A percentile compares a stretch with the other conserved stretches of the same genome.
These are phyloP conservation scores for Pagetopsis macropterus DNA, from an alignment of 2,797 vertebrate species.

Conservation along the genomic window DNA sequence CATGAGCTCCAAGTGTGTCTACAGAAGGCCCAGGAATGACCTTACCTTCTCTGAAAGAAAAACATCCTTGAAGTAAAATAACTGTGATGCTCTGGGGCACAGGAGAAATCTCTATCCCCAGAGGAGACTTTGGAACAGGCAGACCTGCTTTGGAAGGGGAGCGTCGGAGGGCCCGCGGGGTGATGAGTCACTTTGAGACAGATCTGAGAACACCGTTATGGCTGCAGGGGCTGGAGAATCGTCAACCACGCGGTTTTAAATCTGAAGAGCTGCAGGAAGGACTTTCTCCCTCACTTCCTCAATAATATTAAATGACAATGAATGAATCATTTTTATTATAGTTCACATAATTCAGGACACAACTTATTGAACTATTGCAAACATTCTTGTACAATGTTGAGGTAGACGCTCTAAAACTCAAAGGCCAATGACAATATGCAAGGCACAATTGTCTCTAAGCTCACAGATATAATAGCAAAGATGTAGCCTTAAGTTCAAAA, in stretches of 20 bases:
- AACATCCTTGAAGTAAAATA: constrained; percentile 70
- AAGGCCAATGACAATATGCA: constrained; percentile 29
- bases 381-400: constrained; percentile 1
- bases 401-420: constrained; percentile 11
- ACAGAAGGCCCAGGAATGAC: constrained; percentile 49
- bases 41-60: constrained; percentile 55
- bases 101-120: constrained; percentile 64
- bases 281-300: constrained; percentile 41
- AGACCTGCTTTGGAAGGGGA: constrained; percentile 61
- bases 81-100: constrained; percentile 60
- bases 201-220: constrained; percentile 71
- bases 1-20: constrained; percentile 44
- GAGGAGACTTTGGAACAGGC: constrained; percentile 61
- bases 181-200: constrained; percentile 77
- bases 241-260: constrained; percentile 62
- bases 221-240: constrained; percentile 70
- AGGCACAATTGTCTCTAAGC: constrained; percentile 42
- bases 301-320: constrained; percentile 63
- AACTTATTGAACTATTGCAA: constrained; percentile 47
- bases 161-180: constrained; percentile 58
- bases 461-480: constrained; percentile 51
- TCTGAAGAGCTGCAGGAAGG: constrained; percentile 54
- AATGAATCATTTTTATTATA: constrained; percentile 56
- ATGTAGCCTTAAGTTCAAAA: constrained; percentile 67
- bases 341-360: constrained; percentile 44